These are phyloP conservation scores for Dendropsophus ebraccatus DNA, from an alignment of 2,113 vertebrate species.

Conservation along the genomic window DNA sequence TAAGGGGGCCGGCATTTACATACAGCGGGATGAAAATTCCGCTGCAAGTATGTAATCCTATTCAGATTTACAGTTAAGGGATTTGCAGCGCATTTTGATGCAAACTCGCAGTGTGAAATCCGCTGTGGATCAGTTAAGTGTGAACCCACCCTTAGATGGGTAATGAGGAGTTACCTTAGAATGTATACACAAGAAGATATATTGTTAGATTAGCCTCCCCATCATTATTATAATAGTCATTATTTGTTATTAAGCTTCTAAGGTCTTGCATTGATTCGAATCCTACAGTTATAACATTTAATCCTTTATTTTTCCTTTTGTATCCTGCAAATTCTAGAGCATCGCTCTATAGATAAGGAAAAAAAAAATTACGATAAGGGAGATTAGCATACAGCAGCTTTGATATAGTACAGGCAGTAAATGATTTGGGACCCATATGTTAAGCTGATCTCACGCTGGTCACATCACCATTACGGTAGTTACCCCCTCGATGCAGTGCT, in stretches of 20 bases:
- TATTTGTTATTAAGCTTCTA: no score
- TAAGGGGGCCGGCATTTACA: no score
- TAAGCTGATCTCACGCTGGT: conserved; percentile 2
- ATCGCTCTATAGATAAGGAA: not conserved
- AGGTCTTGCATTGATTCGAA: not conserved
- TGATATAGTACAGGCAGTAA: conserved; percentile 14
- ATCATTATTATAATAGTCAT: not conserved
- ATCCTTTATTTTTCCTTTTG: not conserved
- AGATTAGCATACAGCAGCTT: not conserved
- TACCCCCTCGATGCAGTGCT: not conserved
- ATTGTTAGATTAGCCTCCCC: no score
- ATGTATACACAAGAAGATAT: not conserved
- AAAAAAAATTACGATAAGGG: not conserved
- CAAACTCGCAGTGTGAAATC: no score
- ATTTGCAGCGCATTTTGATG: no score
- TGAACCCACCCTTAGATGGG: no score
- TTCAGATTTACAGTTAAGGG: no score
- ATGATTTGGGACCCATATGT: conserved; percentile 9
- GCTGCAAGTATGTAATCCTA: no score
- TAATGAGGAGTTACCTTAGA: no score
- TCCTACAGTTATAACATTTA: not conserved
- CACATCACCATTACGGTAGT: conserved; percentile 13
- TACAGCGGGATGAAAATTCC: no score
- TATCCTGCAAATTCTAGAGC: not conserved
- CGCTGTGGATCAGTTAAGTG: no score